Evolutionary conservation across 92 coral and sea anemone genomes (phyloP).

Genomic region (Desmophyllum pertusum): DNA sequence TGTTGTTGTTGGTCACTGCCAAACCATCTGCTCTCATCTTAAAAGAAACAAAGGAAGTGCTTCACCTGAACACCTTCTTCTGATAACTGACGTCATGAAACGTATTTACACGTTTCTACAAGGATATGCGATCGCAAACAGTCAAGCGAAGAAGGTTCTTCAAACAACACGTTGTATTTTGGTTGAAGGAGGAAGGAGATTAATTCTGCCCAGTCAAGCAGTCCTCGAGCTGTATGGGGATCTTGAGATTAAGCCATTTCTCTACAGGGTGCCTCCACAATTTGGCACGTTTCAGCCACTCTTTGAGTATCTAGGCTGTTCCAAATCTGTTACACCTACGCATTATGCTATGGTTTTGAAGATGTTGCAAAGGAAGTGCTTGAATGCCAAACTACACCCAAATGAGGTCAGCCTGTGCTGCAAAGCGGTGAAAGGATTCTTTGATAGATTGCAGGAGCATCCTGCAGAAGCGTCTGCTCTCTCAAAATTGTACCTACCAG

Average conservation of each 20-base stretch:
- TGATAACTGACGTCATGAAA: slow-evolving; percentile 45
- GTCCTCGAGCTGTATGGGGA: slow-evolving; percentile 47
- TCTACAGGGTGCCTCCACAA: slow-evolving; percentile 64
- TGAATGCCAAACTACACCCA: slow-evolving; percentile 44
- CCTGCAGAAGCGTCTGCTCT: background rate
- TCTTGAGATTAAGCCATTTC: slow-evolving; percentile 67
- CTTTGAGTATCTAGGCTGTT: slow-evolving; percentile 63
- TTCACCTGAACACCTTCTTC: background rate
- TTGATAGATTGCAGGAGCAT: slow-evolving; percentile 25
- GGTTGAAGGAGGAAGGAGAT: slow-evolving; percentile 58
- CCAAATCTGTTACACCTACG: slow-evolving; percentile 40
- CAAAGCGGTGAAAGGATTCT: slow-evolving; percentile 64
- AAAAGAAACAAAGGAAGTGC: background rate
- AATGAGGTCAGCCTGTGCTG: slow-evolving; percentile 49
- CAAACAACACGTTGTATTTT: slow-evolving; percentile 42
- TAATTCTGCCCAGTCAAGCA: slow-evolving; percentile 62
- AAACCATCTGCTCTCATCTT: slow-evolving; percentile 52
- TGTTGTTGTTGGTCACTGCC: slow-evolving; percentile 58
- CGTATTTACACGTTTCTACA: slow-evolving; percentile 61
- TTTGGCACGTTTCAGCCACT: slow-evolving; percentile 48
- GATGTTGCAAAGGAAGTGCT: slow-evolving; percentile 32
- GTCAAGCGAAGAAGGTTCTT: background rate
- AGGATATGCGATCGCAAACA: background rate
- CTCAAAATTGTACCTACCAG: slow-evolving; percentile 60
- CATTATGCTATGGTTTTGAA: slow-evolving; percentile 71